Base-by-base conservation (phyloP, 1,140 invertebrate genomes). In the Polypedilum vanderplanki region DNA sequence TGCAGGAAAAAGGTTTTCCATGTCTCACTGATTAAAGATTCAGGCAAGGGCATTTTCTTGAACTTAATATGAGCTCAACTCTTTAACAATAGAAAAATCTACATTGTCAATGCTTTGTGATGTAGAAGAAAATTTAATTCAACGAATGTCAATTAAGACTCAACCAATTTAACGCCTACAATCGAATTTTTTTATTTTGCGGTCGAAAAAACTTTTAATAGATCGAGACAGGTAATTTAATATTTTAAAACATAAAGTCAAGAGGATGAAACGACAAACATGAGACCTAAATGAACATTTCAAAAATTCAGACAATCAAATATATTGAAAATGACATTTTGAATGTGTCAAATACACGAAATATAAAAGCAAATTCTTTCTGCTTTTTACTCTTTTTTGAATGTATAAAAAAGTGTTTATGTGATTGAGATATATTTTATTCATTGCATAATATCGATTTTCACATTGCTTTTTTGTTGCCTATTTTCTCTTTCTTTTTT, bases 391-490 rank as follows among this genome's bases (percentile, higher is more conserved):
- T 33, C 24, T 33, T 33, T 33, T 12, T 57, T 57, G 46, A 57
- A 33, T 33, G 46, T n/a, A 57, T 57, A 57, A 57, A 57, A 67
- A 70, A 70, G 18, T 70, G 65, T 70, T 70, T 70, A 70, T 70
- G 65, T 70, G 65, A 70, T 70, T 70, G 65, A 70, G 65, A 20
- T 70, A 70, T 70, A 70, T 70, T 70, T 70, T 70, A 70, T 70
- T 70, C 65, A 70, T 70, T 70, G 65, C 65, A 70, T 22, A 70
- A 18, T 70, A 70, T 70, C 65, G 65, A 70, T 70, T 22, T 57
- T 57, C 46, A 57, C 46, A 57, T 57, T 12, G 12, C 15, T 57
- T n/a, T 15, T 57, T 12, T 57, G 10, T 57, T 33, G 8, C 41
- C 12, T n/a, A 12, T 57, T 57, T 15, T 57, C 4, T 57, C 46